A percentile compares a stretch with the other conserved stretches of the same genome.
Conservation (phyloP, 2,113 vertebrate species). For the Hemiscyllium ocellatum region DNA sequence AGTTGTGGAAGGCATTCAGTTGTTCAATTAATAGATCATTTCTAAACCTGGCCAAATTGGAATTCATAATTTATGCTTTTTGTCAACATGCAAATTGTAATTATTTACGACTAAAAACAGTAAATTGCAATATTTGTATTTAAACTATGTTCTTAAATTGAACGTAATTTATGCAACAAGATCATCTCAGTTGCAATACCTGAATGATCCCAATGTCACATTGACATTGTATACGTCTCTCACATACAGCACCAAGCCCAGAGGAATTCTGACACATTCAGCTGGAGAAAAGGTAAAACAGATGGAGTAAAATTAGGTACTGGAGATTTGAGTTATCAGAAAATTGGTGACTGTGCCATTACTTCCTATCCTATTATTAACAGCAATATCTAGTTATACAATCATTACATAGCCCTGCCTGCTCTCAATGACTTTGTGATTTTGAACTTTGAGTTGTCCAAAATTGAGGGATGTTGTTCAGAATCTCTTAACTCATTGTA, state of each 20-base stretch:
- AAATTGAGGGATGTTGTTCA: neutral
- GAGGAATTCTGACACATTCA: conserved; percentile 31
- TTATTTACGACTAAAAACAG: neutral
- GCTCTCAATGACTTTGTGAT: too few relatives aligned
- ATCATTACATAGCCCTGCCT: neutral
- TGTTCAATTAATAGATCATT: neutral
- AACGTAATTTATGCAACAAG: conserved; percentile 25
- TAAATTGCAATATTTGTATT: neutral
- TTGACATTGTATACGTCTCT: conserved; percentile 5
- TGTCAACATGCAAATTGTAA: conserved; percentile 2
- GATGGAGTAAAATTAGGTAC: conserved; percentile 19
- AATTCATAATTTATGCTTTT: neutral
- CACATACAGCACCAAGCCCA: neutral
- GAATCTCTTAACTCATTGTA: neutral
- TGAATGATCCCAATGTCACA: conserved; percentile 18
- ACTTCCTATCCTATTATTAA: neutral
- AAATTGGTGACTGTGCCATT: neutral
- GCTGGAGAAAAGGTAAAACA: conserved; percentile 5
- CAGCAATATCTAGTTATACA: neutral
- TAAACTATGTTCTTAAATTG: neutral
- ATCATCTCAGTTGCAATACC: neutral
- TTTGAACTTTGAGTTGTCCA: neutral
- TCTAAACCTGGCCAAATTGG: neutral
- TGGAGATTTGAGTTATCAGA: conserved; percentile 8
- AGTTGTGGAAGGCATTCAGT: neutral